Base-by-base conservation (phyloP, 2,888 invertebrate genomes). In the Microplitis deprimator region DNA sequence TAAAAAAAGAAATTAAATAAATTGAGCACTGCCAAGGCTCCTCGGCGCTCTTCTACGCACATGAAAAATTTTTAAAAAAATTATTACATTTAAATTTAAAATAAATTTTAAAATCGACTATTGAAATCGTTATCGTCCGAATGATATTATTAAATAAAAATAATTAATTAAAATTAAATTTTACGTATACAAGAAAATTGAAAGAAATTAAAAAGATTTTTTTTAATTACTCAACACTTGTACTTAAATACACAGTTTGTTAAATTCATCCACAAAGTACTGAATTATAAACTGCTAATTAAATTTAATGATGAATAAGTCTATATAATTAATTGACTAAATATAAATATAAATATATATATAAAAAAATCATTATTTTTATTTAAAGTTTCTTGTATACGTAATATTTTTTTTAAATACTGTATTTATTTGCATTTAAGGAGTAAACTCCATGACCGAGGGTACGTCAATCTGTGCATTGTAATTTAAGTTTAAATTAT, bases 341-440 rank as follows among this genome's bases (percentile, higher is more conserved):
- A 29, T 73, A 73, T 72, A 71, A 73, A 67, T 40, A 70, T 64
- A 73, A 60, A 76, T 70, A 70, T 79, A 73, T 73, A 76, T 50
- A 68, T 75, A 77, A 68, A 76, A 80, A 77, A 71, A 39, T 29
- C 3, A 29, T 29, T 64, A 73, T 76, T 70, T 75, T 39, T 62
- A 3, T 71, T 75, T 79, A 76, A 65, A 71, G 40, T 76, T 64
- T 72, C 62, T 64, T 72, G 64, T 64, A 40, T 39, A 62, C 39
- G 72, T 61, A 40, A 72, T 41, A 41, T 64, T 83, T 81, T 85
- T 82, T 86, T 80, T 81, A 82, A 82, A 81, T 87, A 86, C 82
- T 84, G 82, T 87, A 87, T 87, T 87, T 87, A 86, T 87, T 87
- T 87, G 86, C 85, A 86, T 83, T 65, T 65, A 65, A 83, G 73